These are phyloP conservation scores for Pithecia hirsuta DNA, from an alignment of 2,797 vertebrate genomes.

Conservation along the genomic window DNA sequence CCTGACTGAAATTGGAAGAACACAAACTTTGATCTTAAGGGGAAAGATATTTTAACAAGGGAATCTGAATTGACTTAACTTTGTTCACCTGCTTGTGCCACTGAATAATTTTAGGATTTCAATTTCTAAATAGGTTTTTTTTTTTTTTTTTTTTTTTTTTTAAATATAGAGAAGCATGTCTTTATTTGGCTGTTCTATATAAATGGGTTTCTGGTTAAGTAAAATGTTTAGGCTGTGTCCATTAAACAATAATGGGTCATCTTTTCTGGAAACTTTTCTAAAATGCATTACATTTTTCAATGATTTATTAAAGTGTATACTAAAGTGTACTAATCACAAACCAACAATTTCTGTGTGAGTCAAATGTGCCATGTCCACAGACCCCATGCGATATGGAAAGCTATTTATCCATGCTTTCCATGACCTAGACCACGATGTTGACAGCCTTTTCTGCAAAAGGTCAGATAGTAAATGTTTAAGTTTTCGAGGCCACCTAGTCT, in stretches of 20 bases:
- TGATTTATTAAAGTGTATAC: background rate
- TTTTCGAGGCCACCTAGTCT: background rate
- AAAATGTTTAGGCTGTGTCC: constrained; percentile 34
- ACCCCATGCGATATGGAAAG: background rate
- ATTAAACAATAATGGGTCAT: constrained; percentile 12
- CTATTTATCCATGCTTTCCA: background rate
- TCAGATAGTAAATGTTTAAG: background rate
- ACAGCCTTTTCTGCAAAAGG: background rate
- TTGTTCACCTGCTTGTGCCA: constrained; percentile 51
- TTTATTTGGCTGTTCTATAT: background rate
- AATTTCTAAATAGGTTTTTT: background rate
- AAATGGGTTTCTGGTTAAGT: constrained; percentile 19
- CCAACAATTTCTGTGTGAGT: background rate
- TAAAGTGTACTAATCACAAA: background rate
- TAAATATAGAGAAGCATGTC: background rate
- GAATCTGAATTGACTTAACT: constrained; percentile 40
- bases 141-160: background rate
- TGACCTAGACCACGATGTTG: background rate
- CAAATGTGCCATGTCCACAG: too few species aligned
- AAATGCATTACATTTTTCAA: background rate
- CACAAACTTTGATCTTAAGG: constrained; percentile 31
- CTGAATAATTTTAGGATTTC: constrained; percentile 45
- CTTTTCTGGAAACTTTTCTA: background rate
- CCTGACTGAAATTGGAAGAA: constrained; percentile 40
- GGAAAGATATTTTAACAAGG: constrained; percentile 8